Evolutionary conservation across 2,113 vertebrate genomes (phyloP).

Genomic region (Myotis davidii): DNA sequence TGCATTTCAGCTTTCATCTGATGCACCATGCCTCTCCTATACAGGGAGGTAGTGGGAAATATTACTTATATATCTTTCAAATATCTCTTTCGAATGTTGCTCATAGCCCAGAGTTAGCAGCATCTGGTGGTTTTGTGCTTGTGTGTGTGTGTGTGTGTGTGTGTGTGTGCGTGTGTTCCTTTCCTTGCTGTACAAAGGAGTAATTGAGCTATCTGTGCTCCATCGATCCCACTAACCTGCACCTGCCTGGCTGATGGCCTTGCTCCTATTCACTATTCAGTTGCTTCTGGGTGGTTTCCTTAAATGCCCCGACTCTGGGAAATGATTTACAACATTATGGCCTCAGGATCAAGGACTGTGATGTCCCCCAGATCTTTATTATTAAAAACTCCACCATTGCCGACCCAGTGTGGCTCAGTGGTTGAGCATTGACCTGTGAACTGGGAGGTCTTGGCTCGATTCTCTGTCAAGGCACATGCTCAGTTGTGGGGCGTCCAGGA

Average conservation of each 20-base stretch:
- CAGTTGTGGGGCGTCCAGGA: too few relatives aligned
- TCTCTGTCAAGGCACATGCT: too few relatives aligned
- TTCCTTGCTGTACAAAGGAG: conserved; percentile 28
- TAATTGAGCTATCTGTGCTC: conserved; percentile 37
- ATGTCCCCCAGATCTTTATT: not conserved
- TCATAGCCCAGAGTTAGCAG: not conserved
- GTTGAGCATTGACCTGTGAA: too few relatives aligned
- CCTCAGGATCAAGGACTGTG: not conserved
- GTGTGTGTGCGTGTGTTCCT: not conserved
- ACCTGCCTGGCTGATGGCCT: not conserved
- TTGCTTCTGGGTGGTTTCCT: not conserved
- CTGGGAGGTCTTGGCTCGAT: too few relatives aligned
- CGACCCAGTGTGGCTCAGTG: too few relatives aligned
- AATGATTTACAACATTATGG: not conserved
- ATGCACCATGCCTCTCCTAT: not conserved
- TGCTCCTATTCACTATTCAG: conserved; percentile 21
- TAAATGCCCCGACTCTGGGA: not conserved
- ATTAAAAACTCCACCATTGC: not conserved
- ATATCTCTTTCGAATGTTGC: not conserved
- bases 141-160: not conserved
- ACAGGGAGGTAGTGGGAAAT: not conserved
- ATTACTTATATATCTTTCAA: not conserved
- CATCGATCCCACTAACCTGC: conserved; percentile 6
- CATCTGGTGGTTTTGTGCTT: not conserved
- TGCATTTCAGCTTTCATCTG: not conserved